Base-by-base conservation (phyloP, 2,113 vertebrate genomes). In the Benitochromis conjunctus region DNA sequence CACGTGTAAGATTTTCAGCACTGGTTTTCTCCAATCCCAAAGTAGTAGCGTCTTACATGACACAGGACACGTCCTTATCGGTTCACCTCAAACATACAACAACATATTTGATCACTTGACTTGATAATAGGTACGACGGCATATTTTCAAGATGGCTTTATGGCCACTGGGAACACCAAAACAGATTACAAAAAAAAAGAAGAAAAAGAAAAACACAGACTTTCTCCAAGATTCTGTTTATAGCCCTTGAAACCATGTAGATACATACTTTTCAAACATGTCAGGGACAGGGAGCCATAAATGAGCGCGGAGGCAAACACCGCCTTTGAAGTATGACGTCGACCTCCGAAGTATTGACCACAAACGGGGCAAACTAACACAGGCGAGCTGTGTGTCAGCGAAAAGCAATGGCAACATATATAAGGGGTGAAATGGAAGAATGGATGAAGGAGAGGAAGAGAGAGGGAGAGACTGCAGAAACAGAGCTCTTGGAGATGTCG, bases 211-310 rank as follows among this genome's bases (percentile, higher is more conserved):
- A 89, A 92, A 89, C 43, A 24, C 86, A 53, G 79, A 74, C 84
- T 89, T 90, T 82, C 87, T 82, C 85, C 85, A 83, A n/a, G 46
- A 51, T 80, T 90, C 57, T 94, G 93, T 96, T 95, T 95, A 94
- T 78, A 91, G 88, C 83, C 90, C 74, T 82, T 48, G 48, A 92
- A 94, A 93, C 93, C 92, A 86, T 93, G 91, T 93, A 92, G 94
- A 95, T 94, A 93, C 91, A 92, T 86, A 89, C 90, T 90, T 96
- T 95, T 94, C 92, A 95, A 95, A 96, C 94, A 95, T 92, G 94
- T 95, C 93, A 95, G 91, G 89, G 79, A 91, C 80, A 51, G 90
- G 92, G 87, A 90, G 88, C 86, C 80, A 81, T 89, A 91, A 94
- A 94, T 80, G 83, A 91, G 76, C 79, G 18, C 12, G 66, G 92